Evolutionary conservation across 2,113 vertebrate species (phyloP).

Genomic region (Myrmecobius fasciatus): DNA sequence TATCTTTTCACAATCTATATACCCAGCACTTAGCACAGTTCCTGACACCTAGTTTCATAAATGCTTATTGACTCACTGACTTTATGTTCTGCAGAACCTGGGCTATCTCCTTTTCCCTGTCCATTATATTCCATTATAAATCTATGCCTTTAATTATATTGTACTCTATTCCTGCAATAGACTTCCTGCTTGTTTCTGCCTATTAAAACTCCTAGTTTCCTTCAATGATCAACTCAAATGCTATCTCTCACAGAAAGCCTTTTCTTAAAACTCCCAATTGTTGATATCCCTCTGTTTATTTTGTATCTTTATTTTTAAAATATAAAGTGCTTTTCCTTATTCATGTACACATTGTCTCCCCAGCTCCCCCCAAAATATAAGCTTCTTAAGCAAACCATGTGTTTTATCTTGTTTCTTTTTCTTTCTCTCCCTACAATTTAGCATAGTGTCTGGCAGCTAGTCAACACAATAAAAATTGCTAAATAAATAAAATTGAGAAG

Average conservation of each 20-base stretch:
- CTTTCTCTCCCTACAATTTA: not conserved
- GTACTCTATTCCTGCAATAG: not conserved
- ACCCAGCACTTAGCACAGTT: not conserved
- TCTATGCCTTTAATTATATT: not conserved
- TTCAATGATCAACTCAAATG: not conserved
- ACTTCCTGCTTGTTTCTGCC: not conserved
- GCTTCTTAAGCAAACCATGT: not conserved
- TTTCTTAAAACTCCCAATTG: not conserved
- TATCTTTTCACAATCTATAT: not conserved
- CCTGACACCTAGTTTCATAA: not conserved
- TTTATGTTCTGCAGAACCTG: not conserved
- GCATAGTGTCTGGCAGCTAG: not conserved
- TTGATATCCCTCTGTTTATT: not conserved
- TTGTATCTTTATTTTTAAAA: not conserved
- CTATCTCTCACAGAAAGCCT: not conserved
- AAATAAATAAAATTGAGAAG: not conserved
- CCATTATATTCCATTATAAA: not conserved
- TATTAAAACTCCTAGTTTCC: not conserved
- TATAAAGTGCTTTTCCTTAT: not conserved
- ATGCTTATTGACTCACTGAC: not conserved
- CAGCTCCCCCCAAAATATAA: not conserved
- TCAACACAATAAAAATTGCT: not conserved
- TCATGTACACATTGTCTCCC: not conserved
- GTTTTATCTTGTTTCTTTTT: not conserved
- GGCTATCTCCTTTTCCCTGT: not conserved